Evolutionary conservation across 1,140 invertebrate species (phyloP).

Genomic region (Apis laboriosa): DNA sequence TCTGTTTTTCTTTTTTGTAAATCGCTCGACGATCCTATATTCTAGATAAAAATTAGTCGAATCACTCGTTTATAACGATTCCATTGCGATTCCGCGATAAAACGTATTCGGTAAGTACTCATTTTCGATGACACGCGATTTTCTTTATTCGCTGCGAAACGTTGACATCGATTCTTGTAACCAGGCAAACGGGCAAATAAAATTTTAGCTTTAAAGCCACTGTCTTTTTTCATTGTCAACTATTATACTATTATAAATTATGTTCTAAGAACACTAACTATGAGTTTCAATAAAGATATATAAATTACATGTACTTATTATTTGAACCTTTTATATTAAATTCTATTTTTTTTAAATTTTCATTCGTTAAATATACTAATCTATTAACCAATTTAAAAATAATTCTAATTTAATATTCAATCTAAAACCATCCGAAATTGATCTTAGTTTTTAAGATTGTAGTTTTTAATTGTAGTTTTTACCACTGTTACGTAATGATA

Average conservation of each 20-base stretch:
- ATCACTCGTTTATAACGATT: constrained; percentile 6
- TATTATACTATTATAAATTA: not conserved
- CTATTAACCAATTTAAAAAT: not conserved
- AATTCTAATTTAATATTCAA: not conserved
- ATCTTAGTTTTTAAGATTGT: not conserved
- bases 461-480: not conserved
- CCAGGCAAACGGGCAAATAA: constrained; percentile 32
- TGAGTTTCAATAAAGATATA: not conserved
- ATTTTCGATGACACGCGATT: not conserved
- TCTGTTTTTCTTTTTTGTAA: constrained; percentile 5
- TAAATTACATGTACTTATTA: not conserved
- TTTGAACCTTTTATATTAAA: not conserved
- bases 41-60: constrained; percentile 7
- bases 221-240: not conserved
- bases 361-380: not conserved
- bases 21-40: constrained; percentile 1
- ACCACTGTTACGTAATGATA: not conserved
- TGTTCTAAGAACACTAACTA: not conserved
- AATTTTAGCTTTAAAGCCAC: constrained; percentile 7
- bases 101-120: constrained; percentile 30
- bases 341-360: too few species aligned
- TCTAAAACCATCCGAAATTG: not conserved
- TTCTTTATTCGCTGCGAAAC: not conserved
- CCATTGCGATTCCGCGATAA: not conserved
- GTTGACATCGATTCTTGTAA: constrained; percentile 18